Base-by-base conservation (phyloP, 2,888 invertebrate genomes). In the Clitarchus hookeri region DNA sequence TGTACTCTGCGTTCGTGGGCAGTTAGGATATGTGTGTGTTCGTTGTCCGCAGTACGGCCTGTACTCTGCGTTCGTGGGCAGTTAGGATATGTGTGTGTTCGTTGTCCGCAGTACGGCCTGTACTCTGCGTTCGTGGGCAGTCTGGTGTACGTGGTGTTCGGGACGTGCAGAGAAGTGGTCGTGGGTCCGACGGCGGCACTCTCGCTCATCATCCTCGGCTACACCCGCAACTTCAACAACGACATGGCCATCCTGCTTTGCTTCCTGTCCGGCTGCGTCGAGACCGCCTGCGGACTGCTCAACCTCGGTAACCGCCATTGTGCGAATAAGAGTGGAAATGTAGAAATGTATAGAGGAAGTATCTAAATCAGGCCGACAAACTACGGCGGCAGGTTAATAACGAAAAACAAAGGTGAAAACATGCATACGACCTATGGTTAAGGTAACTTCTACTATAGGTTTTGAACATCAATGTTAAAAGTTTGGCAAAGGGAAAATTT, bases 131-230 rank as follows among this genome's bases (percentile, higher is more conserved):
- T 98, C 91, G 94, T 98, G 91, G 97, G 97, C 91, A 96, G 96
- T 85, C 96, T 98, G 89, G 93, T 98, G 85, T 99, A 99, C 92
- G 93, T 96, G 85, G 91, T 97, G 89, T 95, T 98, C 89, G 98
- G 98, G 78, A 88, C 88, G 54, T 85, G 86, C 9, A 85, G 83
- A 65, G 87, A 87, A 97, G 97, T 96, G 88, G 96, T 96, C 0
- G 96, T 97, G 88, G 97, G 98, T n/a, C 98, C 98, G 0, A 98
- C 98, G 0, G 97, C 98, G 89, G 93, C 98, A 87, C 97, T 98
- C 97, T 96, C 98, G 77, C 93, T 98, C 85, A 92, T 98, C 89
- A 96, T 96, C 54, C 92, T 95, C 88, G 95, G 96, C 90, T 95
- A 94, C 89, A 95, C 96, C 85, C 93, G 93, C 87, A 94, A 94